phyloP scores from a whole-genome alignment of 1,140 invertebrate species.

The Drosophila watanabei region DNA sequence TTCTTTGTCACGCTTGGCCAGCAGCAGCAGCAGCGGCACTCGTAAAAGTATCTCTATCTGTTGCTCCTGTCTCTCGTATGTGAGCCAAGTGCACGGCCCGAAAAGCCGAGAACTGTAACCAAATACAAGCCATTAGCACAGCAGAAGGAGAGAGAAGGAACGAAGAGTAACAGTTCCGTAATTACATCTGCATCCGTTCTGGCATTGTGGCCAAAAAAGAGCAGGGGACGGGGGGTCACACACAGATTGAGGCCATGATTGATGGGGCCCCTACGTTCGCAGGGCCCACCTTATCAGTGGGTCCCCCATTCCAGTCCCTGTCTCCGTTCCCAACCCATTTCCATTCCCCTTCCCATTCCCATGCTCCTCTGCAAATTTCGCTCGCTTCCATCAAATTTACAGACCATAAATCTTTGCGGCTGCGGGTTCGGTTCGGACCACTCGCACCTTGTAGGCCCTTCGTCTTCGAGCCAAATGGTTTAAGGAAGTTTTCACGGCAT shows the following conservation, averaged over 20 bases:
- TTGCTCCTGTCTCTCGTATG: slow-evolving; percentile 39
- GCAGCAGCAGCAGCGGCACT: no score
- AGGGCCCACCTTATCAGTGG: slow-evolving; percentile 42
- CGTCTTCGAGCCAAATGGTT: slow-evolving; percentile 25
- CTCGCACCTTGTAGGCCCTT: slow-evolving; percentile 24
- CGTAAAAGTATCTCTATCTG: slow-evolving; percentile 32
- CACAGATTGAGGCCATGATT: slow-evolving; percentile 54
- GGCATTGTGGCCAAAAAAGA: slow-evolving; percentile 33
- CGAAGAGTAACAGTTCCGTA: slow-evolving; percentile 38
- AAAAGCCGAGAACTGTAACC: slow-evolving; percentile 52
- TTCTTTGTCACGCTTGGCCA: slow-evolving; percentile 75
- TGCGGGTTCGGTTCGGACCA: slow-evolving; percentile 29
- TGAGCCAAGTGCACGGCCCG: slow-evolving; percentile 75
- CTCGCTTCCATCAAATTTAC: slow-evolving; percentile 69
- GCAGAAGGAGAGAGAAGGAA: background rate
- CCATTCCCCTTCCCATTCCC: slow-evolving; percentile 6
- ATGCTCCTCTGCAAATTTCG: slow-evolving; percentile 49
- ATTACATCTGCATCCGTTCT: slow-evolving; percentile 71
- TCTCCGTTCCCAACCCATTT: slow-evolving; percentile 4
- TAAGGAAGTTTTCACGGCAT: slow-evolving; percentile 24
- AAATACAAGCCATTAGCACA: slow-evolving; percentile 78
- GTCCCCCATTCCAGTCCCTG: no score
- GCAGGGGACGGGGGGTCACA: slow-evolving; percentile 42
- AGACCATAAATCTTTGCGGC: slow-evolving; percentile 70
- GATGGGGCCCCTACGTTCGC: slow-evolving; percentile 31